These are phyloP conservation scores for Caenorhabditis drosophilae DNA, from an alignment of 2,888 invertebrate species.

Conservation along the genomic window DNA sequence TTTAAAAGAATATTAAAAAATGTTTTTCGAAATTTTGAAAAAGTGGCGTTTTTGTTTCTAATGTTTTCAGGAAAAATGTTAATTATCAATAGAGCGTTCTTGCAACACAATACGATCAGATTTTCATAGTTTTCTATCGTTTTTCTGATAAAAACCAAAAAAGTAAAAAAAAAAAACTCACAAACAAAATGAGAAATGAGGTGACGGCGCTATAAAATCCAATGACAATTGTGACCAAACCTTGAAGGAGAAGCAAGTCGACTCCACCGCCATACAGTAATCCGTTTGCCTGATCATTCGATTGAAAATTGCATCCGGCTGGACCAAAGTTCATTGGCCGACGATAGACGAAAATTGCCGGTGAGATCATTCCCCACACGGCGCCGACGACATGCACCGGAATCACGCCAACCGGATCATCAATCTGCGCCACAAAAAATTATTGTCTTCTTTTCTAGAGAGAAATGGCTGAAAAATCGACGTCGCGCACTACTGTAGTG, in stretches of 20 bases:
- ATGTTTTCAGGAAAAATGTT: background rate
- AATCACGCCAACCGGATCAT: conserved; percentile 64
- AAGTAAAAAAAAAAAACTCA: conserved; percentile 6
- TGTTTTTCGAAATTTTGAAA: background rate
- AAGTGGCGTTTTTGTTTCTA: no score
- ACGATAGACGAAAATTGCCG: conserved; percentile 56
- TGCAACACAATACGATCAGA: no score
- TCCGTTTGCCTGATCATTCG: conserved; percentile 19
- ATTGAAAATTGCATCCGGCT: conserved; percentile 19
- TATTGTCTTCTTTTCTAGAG: no score
- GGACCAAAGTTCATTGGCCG: conserved; percentile 39
- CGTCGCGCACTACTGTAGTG: no score
- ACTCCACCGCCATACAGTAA: conserved; percentile 38
- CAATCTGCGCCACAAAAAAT: no score
- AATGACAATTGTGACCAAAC: conserved; percentile 23
- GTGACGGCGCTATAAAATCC: conserved; percentile 30
- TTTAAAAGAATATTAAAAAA: no score
- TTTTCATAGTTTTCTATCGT: no score
- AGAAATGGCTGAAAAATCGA: background rate
- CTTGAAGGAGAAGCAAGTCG: conserved; percentile 24
- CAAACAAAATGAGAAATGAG: conserved; percentile 39
- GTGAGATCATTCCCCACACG: conserved; percentile 64
- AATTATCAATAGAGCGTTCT: no score
- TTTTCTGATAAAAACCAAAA: no score
- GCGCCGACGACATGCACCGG: conserved; percentile 65